Evolutionary conservation across 2,888 invertebrate species (phyloP), one percentile per base, ranked within the genome.

Genomic region (Drosophila kanekoi): DNA sequence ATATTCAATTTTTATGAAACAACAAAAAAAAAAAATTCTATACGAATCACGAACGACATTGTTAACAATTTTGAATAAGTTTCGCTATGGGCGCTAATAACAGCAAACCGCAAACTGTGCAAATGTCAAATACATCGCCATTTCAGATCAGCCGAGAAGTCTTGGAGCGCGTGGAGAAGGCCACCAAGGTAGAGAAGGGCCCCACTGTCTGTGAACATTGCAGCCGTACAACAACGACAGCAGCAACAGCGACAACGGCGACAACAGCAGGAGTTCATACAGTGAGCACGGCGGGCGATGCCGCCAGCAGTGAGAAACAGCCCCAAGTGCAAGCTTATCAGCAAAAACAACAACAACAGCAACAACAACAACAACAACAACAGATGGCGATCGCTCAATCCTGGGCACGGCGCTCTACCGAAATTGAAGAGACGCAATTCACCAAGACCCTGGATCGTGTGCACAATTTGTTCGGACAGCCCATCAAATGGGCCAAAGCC

Each of bases 101-200:
- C 51, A 85, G 72, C 53, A 79, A 82, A 49, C 78, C 87, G 23
- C 73, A 87, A 18, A 85, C 82, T 5, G 78, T 82, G 40, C 67
- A 85, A 69, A 80, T 84, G 41, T 23, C 57, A 20, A 84, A 85
- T 54, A 64, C 64, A 10, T 40, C 54, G 13, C 60, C 76, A 16
- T 76, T 82, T 64, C 72, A 76, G 51, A 53, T 82, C 11, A 80
- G 76, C n/a, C 72, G 63, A 6, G 86, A 79, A 9, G 83, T 80
- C 28, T 37, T 78, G 33, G 72, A 78, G 1, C 80, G 87, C 14
- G 64, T 84, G 2, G 74, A 87, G 14, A 63, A 74, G 37, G 65
- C 67, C 14, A 37, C 43, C 2, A 54, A 59, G 6, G 47, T 16
- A 4, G 44, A 61, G 0, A 44, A 32, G 13, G 37, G n/a, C 3